A percentile compares a stretch with the other conserved stretches of the same genome.
Conservation (phyloP, 2,888 invertebrate species). For the Adineta ricciae region DNA sequence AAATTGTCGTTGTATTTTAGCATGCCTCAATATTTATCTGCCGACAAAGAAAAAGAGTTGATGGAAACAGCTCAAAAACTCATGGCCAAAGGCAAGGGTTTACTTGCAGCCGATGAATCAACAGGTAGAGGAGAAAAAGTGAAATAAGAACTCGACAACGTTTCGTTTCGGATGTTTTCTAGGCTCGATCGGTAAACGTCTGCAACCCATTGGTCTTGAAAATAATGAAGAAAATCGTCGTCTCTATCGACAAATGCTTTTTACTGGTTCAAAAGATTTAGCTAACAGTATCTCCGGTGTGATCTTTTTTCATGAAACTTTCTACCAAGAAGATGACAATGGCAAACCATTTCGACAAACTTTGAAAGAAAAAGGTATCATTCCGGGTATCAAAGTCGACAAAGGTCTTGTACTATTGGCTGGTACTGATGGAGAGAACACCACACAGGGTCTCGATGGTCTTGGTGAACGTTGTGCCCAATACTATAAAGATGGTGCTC, state of each 20-base stretch:
- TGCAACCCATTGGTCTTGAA: slow-evolving; percentile 75
- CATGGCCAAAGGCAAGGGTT: slow-evolving; percentile 84
- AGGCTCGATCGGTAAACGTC: slow-evolving; percentile 76
- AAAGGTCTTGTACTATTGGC: slow-evolving; percentile 37
- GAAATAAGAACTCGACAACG: too few species aligned
- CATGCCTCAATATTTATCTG: slow-evolving; percentile 57
- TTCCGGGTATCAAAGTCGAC: slow-evolving; percentile 38
- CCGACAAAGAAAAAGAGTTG: slow-evolving; percentile 77
- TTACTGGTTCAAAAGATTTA: slow-evolving; percentile 59
- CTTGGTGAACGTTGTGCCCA: slow-evolving; percentile 44
- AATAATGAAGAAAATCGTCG: slow-evolving; percentile 84
- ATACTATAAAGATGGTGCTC: slow-evolving; percentile 50
- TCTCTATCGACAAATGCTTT: slow-evolving; percentile 74
- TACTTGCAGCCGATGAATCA: slow-evolving; percentile 93
- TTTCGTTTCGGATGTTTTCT: too few species aligned
- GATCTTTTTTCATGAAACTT: slow-evolving; percentile 93
- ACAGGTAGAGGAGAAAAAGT: slow-evolving; percentile 52
- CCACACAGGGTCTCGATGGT: slow-evolving; percentile 40
- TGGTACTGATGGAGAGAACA: slow-evolving; percentile 37
- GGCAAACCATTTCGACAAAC: slow-evolving; percentile 46
- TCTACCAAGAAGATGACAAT: slow-evolving; percentile 88
- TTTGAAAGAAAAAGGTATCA: slow-evolving; percentile 33
- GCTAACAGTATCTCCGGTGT: slow-evolving; percentile 75
- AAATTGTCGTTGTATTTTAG: neutral
- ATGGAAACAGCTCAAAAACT: slow-evolving; percentile 75